Evolutionary conservation across 2,888 invertebrate species (phyloP), one percentile per base, ranked within the genome.

Genomic region (Pristionchus entomophagus): DNA sequence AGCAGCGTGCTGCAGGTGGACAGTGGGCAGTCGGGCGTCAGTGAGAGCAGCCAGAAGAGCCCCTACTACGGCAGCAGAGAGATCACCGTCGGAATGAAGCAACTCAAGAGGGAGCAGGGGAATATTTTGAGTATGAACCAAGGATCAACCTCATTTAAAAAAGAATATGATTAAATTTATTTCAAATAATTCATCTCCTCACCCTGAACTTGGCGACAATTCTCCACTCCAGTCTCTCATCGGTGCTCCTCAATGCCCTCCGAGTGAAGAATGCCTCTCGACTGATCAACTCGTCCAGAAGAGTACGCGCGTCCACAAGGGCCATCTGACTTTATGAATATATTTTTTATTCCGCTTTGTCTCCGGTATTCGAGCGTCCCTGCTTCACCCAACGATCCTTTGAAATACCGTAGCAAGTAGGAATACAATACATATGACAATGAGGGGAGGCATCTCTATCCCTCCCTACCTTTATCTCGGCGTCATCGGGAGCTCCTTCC

Each of bases 181-280:
- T 1, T 17, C 51, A 1, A n/a, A n/a, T 22, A 32, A 3, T 22
- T 41, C 69, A 8, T 69, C 38, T 6, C 51, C 85, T 29, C 26
- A 85, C 85, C 77, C 77, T 51, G 32, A 85, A 85, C 38, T 38
- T 69, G 1, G 77, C 85, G 17, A 51, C 22, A 5, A 85, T n/a
- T 59, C 41, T 73, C 85, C 85, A 85, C 56, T 85, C 73, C 0
- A 85, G 56, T 53, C 73, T 73, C 22, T 73, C 77, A 56, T 85
- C 53, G 22, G 22, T 53, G 56, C 85, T 73, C n/a, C 41, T 38
- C 2, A 85, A 26, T 26, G 85, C 77, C 12, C 22, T n/a, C 19
- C 41, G 49, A 22, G 73, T 35, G 53, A 85, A 73, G 53, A 85
- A 77, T 0, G 77, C 85, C 26, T 77, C 53, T 12, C 73, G 14